Evolutionary conservation across 2,113 vertebrate genomes (phyloP), one percentile per base, ranked within the genome.

Genomic region (Bostrychus sinensis): DNA sequence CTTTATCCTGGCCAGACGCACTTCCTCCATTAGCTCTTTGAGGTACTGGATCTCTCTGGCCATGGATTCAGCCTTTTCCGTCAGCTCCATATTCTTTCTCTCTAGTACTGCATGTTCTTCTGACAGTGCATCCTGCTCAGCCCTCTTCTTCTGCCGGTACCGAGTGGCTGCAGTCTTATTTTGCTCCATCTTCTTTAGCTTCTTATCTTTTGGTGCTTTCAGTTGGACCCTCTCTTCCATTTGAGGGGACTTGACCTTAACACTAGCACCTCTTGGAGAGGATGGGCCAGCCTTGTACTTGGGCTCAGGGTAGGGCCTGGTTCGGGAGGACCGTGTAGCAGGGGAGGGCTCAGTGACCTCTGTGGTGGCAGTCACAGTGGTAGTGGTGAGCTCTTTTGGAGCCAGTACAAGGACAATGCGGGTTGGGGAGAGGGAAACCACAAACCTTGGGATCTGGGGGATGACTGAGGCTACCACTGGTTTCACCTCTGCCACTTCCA

Each of bases 181-280:
- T 83, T 98, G 95, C 80, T 95, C 95, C 96, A 98, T 98, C 83
- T 98, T 98, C 71, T 96, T 98, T 1, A 92, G 20, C 11, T 96
- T 98, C 75, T 95, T 98, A 69, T 95, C 75, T 43, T 51, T 89
- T 1, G 83, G 63, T 0, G 75, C 22, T 53, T 85, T 90, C 4
- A 32, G 1, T 13, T 56, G 1, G 25, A 25, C 5, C 34, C 37
- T 32, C 7, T 80, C 73, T 19, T 69, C 56, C 11, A 17, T 36
- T 8, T 20, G 62, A 3, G 7, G 23, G 16, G 69, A 45, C 70
- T 57, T 69, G 1, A 64, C 50, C 25, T 68, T 76, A 42, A 55
- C 42, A n/a, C 22, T 43, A 19, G 38, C 8, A 32, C 41, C 38
- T 5, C 34, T 41, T 51, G 74, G 3, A 4, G 77, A 68, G 19